Conservation (phyloP, 1,140 invertebrate species). For the Medauroidea extradentata region DNA sequence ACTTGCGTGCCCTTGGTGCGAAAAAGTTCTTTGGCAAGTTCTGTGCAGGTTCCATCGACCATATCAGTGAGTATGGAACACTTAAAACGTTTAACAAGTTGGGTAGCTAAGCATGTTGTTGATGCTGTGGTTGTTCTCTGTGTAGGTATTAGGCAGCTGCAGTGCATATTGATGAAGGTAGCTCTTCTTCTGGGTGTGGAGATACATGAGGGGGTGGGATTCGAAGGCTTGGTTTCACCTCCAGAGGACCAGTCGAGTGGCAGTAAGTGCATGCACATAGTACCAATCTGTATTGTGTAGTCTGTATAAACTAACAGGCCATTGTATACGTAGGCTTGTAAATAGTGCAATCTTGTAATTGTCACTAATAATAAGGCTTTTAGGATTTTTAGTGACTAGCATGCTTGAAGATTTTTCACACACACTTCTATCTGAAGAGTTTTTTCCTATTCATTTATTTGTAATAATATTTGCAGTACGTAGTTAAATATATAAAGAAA, state of each 20-base stretch:
- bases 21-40: conserved; percentile 99
- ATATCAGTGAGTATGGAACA: conserved; percentile 70
- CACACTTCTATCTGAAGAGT: no score
- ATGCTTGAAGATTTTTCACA: no score
- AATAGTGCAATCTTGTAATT: no score
- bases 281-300: background rate
- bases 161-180: conserved; percentile 94
- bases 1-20: conserved; percentile 88
- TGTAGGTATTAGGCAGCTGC: conserved; percentile 81
- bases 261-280: conserved; percentile 51
- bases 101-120: no score
- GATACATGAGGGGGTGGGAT: conserved; percentile 89
- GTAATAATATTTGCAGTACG: no score
- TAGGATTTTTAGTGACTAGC: no score
- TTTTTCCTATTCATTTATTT: no score
- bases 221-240: conserved; percentile 80
- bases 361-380: no score
- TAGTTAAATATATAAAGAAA: no score
- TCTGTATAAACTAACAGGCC: no score
- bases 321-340: no score
- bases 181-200: conserved; percentile 94
- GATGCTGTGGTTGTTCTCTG: background rate
- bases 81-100: no score
- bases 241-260: conserved; percentile 59
- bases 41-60: conserved; percentile 96